These are phyloP conservation scores for Sciurus carolinensis DNA, from an alignment of 2,797 vertebrate species.

Conservation along the genomic window DNA sequence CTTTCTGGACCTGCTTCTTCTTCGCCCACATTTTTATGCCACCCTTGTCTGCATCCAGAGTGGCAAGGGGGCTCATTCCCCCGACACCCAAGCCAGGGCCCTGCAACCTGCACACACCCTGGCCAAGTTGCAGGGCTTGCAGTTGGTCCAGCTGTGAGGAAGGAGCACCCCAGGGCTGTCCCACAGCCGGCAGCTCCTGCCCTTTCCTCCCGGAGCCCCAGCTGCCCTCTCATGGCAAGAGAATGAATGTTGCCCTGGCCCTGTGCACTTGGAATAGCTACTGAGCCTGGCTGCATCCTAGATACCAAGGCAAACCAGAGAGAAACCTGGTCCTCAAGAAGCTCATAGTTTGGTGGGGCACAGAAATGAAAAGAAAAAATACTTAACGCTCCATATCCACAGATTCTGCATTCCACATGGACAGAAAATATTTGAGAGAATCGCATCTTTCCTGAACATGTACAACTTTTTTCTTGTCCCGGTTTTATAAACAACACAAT, in stretches of 20 bases:
- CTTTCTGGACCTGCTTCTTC: neutral
- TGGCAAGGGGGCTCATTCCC: neutral
- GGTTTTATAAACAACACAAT: neutral
- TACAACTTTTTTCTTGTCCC: neutral
- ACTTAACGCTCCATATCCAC: neutral
- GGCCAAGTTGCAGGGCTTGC: neutral
- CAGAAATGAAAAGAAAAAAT: neutral
- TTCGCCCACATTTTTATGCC: neutral
- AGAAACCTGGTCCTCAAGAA: neutral
- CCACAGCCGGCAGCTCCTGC: accelerated
- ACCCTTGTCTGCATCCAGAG: neutral
- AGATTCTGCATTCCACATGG: neutral
- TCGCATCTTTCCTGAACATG: neutral
- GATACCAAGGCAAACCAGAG: neutral
- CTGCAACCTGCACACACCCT: neutral
- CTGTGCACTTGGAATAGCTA: neutral
- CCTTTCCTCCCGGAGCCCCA: neutral
- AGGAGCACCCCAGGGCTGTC: neutral
- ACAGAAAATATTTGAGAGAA: neutral
- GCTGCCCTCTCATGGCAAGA: neutral
- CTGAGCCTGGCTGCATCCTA: neutral
- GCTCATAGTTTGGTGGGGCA: neutral
- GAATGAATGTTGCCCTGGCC: neutral
- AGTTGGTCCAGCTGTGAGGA: accelerated
- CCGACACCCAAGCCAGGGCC: neutral